Evolutionary conservation across 1,140 invertebrate genomes (phyloP).

Genomic region (Tenebrio molitor): DNA sequence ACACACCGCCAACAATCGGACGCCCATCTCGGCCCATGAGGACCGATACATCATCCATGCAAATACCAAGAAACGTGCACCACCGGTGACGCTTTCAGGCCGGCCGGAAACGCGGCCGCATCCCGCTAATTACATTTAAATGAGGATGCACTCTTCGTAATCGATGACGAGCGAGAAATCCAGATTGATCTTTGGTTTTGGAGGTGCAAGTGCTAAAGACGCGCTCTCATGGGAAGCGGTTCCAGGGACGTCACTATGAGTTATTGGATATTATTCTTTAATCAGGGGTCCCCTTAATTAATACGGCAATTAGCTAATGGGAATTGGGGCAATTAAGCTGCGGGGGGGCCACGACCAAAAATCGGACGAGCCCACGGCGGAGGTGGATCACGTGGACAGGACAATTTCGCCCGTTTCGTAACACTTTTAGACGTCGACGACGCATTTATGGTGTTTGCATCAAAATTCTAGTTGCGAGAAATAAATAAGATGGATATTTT

Average conservation of each 20-base stretch:
- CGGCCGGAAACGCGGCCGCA: conserved; percentile 16
- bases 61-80: conserved; percentile 32
- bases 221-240: conserved; percentile 26
- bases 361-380: background rate
- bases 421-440: too few species aligned
- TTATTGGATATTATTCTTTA: conserved; percentile 40
- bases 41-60: conserved; percentile 34
- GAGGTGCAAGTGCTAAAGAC: conserved; percentile 27
- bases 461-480: too few species aligned
- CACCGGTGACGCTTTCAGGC: background rate
- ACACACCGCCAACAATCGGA: conserved; percentile 33
- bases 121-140: conserved; percentile 14
- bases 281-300: conserved; percentile 30
- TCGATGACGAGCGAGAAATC: conserved; percentile 5
- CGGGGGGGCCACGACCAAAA: conserved; percentile 2
- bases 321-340: conserved; percentile 33
- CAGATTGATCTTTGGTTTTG: conserved; percentile 18
- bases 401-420: too few species aligned
- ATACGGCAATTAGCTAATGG: conserved; percentile 36
- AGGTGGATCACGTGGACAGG: background rate
- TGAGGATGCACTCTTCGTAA: background rate
- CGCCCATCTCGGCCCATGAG: conserved; percentile 20
- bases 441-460: too few species aligned
- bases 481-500: too few species aligned
- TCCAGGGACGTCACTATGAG: conserved; percentile 29